phyloP scores from a whole-genome alignment of 2,113 vertebrate species.

The Isurus oxyrinchus region DNA sequence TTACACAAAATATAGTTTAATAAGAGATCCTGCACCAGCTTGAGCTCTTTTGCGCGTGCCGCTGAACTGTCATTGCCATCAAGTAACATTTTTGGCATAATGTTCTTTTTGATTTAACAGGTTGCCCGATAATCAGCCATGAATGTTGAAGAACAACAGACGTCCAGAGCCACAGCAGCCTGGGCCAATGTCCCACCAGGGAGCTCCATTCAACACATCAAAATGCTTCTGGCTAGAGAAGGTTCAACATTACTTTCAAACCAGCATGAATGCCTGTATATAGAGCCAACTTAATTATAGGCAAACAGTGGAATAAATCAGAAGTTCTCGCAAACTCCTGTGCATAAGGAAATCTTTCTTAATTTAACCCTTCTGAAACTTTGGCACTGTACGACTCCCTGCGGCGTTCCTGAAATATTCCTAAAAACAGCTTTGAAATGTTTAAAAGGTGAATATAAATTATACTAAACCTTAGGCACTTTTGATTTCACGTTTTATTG shows the following conservation, averaged over 20 bases:
- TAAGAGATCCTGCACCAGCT: slow-evolving; percentile 50
- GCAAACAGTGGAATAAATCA: slow-evolving; percentile 25
- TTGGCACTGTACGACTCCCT: not conserved
- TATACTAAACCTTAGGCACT: not conserved
- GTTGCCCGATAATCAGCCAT: slow-evolving; percentile 75
- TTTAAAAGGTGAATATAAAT: not conserved
- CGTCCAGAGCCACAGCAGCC: slow-evolving; percentile 64
- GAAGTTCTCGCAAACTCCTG: slow-evolving; percentile 18
- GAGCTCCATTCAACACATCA: slow-evolving; percentile 64
- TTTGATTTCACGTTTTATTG: slow-evolving; percentile 1
- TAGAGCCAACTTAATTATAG: slow-evolving; percentile 56
- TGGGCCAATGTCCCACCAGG: slow-evolving; percentile 72
- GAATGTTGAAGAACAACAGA: slow-evolving; percentile 74
- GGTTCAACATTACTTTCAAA: slow-evolving; percentile 73
- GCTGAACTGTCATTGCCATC: slow-evolving; percentile 57
- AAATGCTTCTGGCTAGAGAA: slow-evolving; percentile 68
- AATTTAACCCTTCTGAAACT: not conserved
- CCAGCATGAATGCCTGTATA: slow-evolving; percentile 65
- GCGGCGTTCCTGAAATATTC: not conserved
- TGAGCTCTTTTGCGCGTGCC: slow-evolving; percentile 51
- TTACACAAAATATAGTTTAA: slow-evolving; percentile 51
- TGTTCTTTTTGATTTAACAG: slow-evolving; percentile 71
- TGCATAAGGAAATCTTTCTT: not conserved
- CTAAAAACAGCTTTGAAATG: not conserved
- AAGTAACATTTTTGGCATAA: slow-evolving; percentile 59